Percentiles rank a stretch among this genome's conserved stretches.
Conservation (phyloP, 2,888 invertebrate species). For the Andrena praecox region DNA sequence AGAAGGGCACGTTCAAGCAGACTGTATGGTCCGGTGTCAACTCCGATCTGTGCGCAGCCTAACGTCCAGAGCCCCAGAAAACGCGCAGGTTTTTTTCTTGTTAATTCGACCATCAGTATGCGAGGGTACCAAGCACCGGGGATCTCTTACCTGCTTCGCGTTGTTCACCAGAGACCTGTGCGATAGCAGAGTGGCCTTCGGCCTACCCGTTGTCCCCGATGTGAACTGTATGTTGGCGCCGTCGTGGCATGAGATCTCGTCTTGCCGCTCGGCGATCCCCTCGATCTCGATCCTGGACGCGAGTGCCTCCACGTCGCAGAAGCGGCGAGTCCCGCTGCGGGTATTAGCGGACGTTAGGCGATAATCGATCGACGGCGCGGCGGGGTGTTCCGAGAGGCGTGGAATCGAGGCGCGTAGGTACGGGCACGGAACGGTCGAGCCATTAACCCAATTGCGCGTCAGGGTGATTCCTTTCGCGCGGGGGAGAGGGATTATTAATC, state of each 20-base stretch:
- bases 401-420: neutral
- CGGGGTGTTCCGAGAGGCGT: neutral
- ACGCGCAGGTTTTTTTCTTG: too few relatives aligned
- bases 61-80: neutral
- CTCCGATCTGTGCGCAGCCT: conserved; percentile 82
- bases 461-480: conserved; percentile 51
- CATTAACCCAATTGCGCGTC: conserved; percentile 77
- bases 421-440: conserved; percentile 46
- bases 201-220: conserved; percentile 93
- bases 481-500: conserved; percentile 51
- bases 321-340: conserved; percentile 84
- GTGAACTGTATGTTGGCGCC: conserved; percentile 93
- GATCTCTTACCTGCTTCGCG: conserved; percentile 86
- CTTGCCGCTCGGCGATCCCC: conserved; percentile 85
- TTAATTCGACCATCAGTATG: too few relatives aligned
- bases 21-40: conserved; percentile 81
- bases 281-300: conserved; percentile 78
- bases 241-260: conserved; percentile 88
- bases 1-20: conserved; percentile 91
- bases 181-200: conserved; percentile 91
- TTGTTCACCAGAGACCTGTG: conserved; percentile 93
- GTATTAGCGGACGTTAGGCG: conserved; percentile 20
- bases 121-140: neutral
- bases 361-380: conserved; percentile 28
- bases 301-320: conserved; percentile 84